Percentiles rank a stretch among this genome's conserved stretches.
These are phyloP conservation scores for Silurus meridionalis DNA, from an alignment of 2,113 vertebrate genomes.

Conservation along the genomic window DNA sequence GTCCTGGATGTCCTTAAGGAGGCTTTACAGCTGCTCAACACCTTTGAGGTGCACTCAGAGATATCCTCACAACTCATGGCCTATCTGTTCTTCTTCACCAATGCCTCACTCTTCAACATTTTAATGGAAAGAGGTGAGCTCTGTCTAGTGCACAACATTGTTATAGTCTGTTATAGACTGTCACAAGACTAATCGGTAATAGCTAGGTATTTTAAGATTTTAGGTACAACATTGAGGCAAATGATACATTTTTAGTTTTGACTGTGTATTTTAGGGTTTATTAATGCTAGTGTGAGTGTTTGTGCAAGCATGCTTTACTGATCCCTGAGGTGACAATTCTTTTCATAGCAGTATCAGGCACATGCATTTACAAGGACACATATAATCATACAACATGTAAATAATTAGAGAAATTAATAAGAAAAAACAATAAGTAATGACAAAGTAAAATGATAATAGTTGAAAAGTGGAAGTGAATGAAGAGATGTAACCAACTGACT, in stretches of 20 bases:
- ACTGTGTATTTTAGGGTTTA: neutral
- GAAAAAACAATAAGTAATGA: neutral
- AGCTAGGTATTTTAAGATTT: neutral
- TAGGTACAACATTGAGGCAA: neutral
- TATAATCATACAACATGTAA: neutral
- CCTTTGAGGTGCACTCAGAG: slow-evolving; percentile 73
- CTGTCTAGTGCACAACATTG: neutral
- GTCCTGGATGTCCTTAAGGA: slow-evolving; percentile 73
- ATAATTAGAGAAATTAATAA: neutral
- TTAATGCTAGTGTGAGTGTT: neutral
- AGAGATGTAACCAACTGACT: neutral
- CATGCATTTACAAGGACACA: neutral
- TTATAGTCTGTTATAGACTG: neutral
- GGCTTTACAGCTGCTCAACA: slow-evolving; percentile 67
- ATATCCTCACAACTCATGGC: slow-evolving; percentile 73
- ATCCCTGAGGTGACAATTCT: neutral
- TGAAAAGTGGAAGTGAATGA: neutral
- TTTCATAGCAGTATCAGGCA: neutral
- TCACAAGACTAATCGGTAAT: neutral
- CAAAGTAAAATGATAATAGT: neutral
- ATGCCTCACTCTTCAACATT: slow-evolving; percentile 77
- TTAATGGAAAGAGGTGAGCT: slow-evolving; percentile 79
- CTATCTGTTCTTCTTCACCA: slow-evolving; percentile 81
- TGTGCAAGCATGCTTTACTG: neutral
- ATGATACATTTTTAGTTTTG: neutral